A percentile compares a stretch with the other conserved stretches of the same genome.
phyloP scores from a whole-genome alignment of 1,140 invertebrate species.

The Listronotus oregonensis region DNA sequence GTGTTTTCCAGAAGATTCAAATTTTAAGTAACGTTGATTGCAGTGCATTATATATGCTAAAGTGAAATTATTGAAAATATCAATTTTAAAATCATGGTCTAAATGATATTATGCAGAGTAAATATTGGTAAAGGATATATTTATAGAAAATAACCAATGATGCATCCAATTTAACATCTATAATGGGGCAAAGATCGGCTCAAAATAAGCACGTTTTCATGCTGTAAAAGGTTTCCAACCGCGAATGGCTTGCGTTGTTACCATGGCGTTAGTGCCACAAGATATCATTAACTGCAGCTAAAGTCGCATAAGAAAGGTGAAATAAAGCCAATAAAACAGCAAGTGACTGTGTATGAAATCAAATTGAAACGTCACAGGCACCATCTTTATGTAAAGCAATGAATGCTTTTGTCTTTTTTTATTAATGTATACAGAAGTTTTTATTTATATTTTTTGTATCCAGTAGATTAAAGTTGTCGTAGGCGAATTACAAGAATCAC shows the following conservation, averaged over 20 bases:
- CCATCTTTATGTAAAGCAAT: conserved; percentile 38
- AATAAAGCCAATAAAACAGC: conserved; percentile 53
- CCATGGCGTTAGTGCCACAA: conserved; percentile 45
- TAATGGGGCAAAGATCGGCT: conserved; percentile 48
- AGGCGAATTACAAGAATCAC: too few relatives aligned
- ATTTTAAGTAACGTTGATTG: too few relatives aligned
- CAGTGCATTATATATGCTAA: neutral
- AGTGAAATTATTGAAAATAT: neutral
- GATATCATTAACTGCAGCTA: conserved; percentile 48
- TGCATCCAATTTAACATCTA: conserved; percentile 44
- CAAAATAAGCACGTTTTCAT: conserved; percentile 44
- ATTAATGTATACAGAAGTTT: too few relatives aligned
- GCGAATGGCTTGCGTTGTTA: conserved; percentile 45
- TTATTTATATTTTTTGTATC: too few relatives aligned
- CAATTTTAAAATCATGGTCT: neutral
- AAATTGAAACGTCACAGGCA: conserved; percentile 52
- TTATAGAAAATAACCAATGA: conserved; percentile 36
- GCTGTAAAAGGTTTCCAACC: conserved; percentile 49
- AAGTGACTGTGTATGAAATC: conserved; percentile 51
- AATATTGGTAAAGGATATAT: conserved; percentile 32
- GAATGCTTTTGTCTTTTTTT: conserved; percentile 12
- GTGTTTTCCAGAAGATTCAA: too few relatives aligned
- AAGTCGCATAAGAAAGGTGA: conserved; percentile 52
- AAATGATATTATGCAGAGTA: conserved; percentile 22
- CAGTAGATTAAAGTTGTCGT: too few relatives aligned